A percentile compares a stretch with the other conserved stretches of the same genome.
Evolutionary conservation across 2,888 invertebrate genomes (phyloP).

Genomic region (Orgyia antiqua): DNA sequence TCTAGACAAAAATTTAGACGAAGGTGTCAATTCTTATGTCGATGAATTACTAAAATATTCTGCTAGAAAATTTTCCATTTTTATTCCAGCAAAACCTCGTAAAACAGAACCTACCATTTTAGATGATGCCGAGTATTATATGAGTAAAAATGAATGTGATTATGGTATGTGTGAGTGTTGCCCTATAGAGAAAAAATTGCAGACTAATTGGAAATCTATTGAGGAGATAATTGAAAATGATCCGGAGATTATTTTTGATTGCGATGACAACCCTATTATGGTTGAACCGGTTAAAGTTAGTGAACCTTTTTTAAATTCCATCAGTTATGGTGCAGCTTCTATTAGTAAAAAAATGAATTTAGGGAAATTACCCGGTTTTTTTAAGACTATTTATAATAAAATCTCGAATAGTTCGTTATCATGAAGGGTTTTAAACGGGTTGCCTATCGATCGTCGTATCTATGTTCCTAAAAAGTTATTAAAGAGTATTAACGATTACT

Average conservation of each 20-base stretch:
- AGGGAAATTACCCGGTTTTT: constrained; percentile 45
- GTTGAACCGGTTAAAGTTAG: constrained; percentile 42
- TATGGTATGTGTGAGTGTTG: constrained; percentile 65
- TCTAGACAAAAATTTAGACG: constrained; percentile 30
- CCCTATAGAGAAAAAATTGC: constrained; percentile 38
- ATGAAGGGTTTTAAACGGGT: constrained; percentile 17
- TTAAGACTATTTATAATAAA: constrained; percentile 47
- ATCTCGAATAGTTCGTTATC: constrained; percentile 35
- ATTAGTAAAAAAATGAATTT: constrained; percentile 37
- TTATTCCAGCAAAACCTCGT: constrained; percentile 36
- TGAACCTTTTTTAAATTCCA: constrained; percentile 23
- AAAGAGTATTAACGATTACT: background rate
- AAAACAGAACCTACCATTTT: constrained; percentile 54
- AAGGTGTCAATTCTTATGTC: constrained; percentile 38
- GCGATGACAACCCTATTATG: constrained; percentile 57
- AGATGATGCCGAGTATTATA: constrained; percentile 59
- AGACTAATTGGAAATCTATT: constrained; percentile 60
- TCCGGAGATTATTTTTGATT: constrained; percentile 69
- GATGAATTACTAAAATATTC: constrained; percentile 58
- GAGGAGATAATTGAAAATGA: constrained; percentile 71
- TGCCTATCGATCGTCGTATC: constrained; percentile 2
- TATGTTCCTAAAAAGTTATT: constrained; percentile 1
- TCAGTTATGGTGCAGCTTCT: constrained; percentile 23
- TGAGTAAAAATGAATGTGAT: constrained; percentile 64
- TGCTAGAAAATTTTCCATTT: constrained; percentile 57